phyloP scores from a whole-genome alignment of 2,113 vertebrate species.

The Sceloporus undulatus region DNA sequence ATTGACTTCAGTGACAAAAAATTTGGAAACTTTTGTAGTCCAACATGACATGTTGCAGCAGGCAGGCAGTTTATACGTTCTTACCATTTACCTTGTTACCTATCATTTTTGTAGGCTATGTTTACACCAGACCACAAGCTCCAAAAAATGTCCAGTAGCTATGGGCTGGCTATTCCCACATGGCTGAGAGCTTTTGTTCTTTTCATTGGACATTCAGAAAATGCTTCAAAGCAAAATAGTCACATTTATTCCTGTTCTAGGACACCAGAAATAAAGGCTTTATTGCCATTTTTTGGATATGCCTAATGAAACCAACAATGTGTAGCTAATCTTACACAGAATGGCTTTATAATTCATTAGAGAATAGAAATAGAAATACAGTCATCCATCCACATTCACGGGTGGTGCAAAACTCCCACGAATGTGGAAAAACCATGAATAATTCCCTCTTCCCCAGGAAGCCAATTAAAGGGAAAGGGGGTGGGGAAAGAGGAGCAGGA shows the following conservation, averaged over 20 bases:
- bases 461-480: too few relatives aligned
- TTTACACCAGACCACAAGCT: too few relatives aligned
- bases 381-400: too few relatives aligned
- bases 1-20: not conserved
- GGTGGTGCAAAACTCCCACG: too few relatives aligned
- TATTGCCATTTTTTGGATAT: not conserved
- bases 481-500: too few relatives aligned
- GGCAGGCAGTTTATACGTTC: not conserved
- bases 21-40: slow-evolving; percentile 34
- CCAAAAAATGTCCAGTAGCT: not conserved
- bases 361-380: too few relatives aligned
- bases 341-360: too few relatives aligned
- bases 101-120: not conserved
- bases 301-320: not conserved
- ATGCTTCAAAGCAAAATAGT: not conserved
- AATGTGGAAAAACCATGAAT: too few relatives aligned
- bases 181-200: not conserved
- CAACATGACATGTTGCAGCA: not conserved
- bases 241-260: not conserved
- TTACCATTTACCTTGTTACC: not conserved
- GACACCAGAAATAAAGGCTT: not conserved
- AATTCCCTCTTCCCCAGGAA: too few relatives aligned
- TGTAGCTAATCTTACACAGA: too few relatives aligned
- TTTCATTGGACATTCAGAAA: not conserved
- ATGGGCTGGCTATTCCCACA: not conserved